Conservation (phyloP, 2,113 vertebrate species). For the Cyanoramphus novaezelandiae region DNA sequence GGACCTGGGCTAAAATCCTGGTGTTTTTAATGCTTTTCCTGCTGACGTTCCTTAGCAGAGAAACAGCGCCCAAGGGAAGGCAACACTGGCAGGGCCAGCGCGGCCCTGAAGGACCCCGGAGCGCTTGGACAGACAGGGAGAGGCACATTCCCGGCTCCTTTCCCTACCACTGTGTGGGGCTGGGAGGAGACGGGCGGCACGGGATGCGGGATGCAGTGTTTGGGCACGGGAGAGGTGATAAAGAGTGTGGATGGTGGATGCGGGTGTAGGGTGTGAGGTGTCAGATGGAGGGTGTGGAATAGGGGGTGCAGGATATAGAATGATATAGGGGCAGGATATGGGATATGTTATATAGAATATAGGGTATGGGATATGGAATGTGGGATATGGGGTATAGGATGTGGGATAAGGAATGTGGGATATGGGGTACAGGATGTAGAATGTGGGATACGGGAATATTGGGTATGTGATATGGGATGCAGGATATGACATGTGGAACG, state of each 20-base stretch:
- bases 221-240: background rate
- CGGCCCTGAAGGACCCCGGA: background rate
- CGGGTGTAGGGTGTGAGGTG: background rate
- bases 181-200: background rate
- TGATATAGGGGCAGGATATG: background rate
- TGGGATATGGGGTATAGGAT: background rate
- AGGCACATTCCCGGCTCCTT: background rate
- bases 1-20: background rate
- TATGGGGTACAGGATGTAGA: too few species aligned
- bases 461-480: too few species aligned
- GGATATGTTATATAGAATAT: background rate
- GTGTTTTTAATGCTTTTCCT: background rate
- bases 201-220: background rate
- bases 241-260: background rate
- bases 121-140: accelerated
- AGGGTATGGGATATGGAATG: too few species aligned
- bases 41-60: background rate
- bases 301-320: background rate
- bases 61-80: background rate
- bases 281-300: background rate
- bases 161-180: background rate
- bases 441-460: too few species aligned
- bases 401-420: accelerated
- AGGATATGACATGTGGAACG: accelerated
- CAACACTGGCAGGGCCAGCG: accelerated